Base-by-base conservation (phyloP, 2,888 invertebrate genomes). In the Patella ulyssiponensis region DNA sequence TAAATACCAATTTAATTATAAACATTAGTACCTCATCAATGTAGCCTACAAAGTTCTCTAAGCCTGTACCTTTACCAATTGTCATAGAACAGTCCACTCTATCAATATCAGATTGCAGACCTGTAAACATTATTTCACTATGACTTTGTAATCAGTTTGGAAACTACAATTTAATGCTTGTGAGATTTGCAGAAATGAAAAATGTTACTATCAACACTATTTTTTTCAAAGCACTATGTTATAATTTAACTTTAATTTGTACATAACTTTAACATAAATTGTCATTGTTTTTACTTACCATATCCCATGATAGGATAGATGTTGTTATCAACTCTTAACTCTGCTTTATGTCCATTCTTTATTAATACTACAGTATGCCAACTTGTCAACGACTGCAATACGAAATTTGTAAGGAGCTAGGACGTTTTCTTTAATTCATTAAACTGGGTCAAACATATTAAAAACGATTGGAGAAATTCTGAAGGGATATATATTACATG, bases 31-130 rank as follows among this genome's bases (percentile, higher is more conserved):
- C 83, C 75, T 83, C 83, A 69, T 83, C 83, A 44, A 83, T 81
- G 70, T 78, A 81, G 11, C 83, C 83, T 0, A 71, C 44, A 51
- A 81, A 83, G 70, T 80, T 80, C 33, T 79, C 77, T n/a, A 83
- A 79, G 1, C 81, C 81, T 1, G 83, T 83, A 0, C 83, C 83
- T 58, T 76, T 78, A 12, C 81, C 83, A 12, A 83, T 78, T 5
- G 83, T 83, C 81, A 83, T 79, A 20, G 83, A 77, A 69, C 83
- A 83, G 69, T 82, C 82, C 71, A 82, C 77, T 33, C 79, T 74
- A 44, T 78, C 78, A 52, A 82, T 80, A 74, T 82, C 82, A 14
- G 76, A 72, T 27, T 75, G 70, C 17, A 74, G 15, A 9, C 71
- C 80, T 80, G 69, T 64, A 64, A 20, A 71, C 0, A n/a, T 11